Evolutionary conservation across 2,797 vertebrate genomes (phyloP).

Genomic region (Thunnus albacares): DNA sequence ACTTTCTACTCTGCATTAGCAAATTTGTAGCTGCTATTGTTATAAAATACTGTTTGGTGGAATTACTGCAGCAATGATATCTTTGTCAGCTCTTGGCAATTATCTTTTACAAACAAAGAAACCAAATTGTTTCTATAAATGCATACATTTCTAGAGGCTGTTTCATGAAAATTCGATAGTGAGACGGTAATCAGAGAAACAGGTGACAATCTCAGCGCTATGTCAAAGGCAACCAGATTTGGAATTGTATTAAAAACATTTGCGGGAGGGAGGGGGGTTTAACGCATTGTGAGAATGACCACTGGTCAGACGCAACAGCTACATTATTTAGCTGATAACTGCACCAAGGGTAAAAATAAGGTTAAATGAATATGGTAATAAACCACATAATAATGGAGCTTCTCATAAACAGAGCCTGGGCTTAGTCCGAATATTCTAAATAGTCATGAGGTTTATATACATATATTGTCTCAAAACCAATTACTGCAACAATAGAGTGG

Average conservation of each 20-base stretch:
- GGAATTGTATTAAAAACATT: background rate
- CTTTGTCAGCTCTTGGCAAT: no score
- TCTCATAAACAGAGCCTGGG: conserved; percentile 11
- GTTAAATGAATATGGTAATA: conserved; percentile 34
- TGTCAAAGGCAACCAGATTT: background rate
- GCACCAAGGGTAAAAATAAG: conserved; percentile 33
- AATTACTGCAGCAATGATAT: background rate
- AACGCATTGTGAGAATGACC: background rate
- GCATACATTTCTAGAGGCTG: background rate
- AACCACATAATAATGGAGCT: background rate
- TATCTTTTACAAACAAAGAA: no score
- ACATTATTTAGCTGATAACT: conserved; percentile 12
- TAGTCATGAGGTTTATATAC: conserved; percentile 3
- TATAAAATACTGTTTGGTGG: background rate
- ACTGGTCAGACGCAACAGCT: background rate
- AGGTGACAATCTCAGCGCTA: background rate
- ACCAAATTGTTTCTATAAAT: background rate
- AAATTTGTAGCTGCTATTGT: background rate
- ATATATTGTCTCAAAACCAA: conserved; percentile 30
- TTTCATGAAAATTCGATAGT: no score
- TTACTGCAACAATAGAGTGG: conserved; percentile 5
- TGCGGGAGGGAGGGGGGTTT: no score
- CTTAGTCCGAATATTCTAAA: conserved; percentile 1
- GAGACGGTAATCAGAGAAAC: background rate
- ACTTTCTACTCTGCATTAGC: background rate